Percentiles rank a stretch among this genome's conserved stretches.
Evolutionary conservation across 2,113 vertebrate genomes (phyloP).

Genomic region (Plecturocebus donacophilus): DNA sequence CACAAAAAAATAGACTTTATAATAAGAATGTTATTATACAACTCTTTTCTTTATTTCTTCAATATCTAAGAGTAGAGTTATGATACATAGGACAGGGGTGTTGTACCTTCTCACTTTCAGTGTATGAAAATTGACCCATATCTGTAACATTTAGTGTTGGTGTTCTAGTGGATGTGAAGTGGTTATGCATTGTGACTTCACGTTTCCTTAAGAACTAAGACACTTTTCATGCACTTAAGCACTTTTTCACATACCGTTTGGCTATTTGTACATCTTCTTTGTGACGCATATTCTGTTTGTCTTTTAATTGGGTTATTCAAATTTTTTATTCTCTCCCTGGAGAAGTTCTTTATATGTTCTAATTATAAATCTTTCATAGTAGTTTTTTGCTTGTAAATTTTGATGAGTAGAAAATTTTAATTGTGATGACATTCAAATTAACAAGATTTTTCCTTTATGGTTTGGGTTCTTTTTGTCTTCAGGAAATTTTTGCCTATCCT

Average conservation of each 20-base stretch:
- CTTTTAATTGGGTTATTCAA: background rate
- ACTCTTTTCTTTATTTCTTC: background rate
- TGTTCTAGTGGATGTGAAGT: background rate
- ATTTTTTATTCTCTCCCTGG: background rate
- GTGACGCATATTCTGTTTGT: background rate
- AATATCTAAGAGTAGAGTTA: background rate
- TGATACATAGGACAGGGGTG: background rate
- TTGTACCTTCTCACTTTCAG: background rate
- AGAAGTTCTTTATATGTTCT: background rate
- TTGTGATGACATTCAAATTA: background rate
- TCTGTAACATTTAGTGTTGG: background rate
- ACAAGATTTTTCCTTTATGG: background rate
- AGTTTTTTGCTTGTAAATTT: background rate
- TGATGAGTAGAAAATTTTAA: background rate
- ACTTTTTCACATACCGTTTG: background rate
- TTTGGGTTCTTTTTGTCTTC: background rate
- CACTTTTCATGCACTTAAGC: background rate
- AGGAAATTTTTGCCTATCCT: background rate
- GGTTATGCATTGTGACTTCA: background rate
- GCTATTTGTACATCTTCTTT: background rate
- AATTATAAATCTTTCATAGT: background rate
- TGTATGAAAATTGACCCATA: background rate
- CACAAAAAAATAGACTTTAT: background rate
- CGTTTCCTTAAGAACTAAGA: background rate
- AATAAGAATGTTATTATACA: background rate